Base-by-base conservation (phyloP, 2,888 invertebrate genomes). In the Cosmopolites sordidus region DNA sequence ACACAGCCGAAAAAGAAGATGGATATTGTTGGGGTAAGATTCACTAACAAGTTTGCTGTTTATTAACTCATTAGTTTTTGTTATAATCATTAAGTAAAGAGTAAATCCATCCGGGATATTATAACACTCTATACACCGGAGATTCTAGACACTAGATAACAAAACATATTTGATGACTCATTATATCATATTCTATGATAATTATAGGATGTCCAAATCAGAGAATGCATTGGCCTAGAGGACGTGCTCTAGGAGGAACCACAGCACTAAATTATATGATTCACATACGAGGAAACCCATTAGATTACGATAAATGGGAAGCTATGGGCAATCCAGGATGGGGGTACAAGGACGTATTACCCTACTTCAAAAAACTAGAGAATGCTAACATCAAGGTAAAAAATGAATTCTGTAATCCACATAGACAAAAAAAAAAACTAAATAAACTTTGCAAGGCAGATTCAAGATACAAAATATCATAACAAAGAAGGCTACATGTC, bases 221-320 rank as follows among this genome's bases (percentile, higher is more conserved):
- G 55, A 70, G 72, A 51, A 64, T 66, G 66, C 51, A 54, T 33
- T 76, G 79, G 78, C 79, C 81, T 0, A 67, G 78, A 18, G 83
- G 83, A 0, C 78, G 78, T 62, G 80, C 78, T 2, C 62, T 81
- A 58, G 84, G 84, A 1, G 83, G 83, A 0, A 64, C 66, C 29
- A 64, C 66, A 3, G 56, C 70, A 4, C 70, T 71, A 43, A 71
- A 73, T 59, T 72, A 70, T 59, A 82, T 83, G 82, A 78, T 79
- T 62, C 80, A 81, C 67, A 75, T 78, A 1, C 69, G 83, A 44
- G 83, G 83, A 0, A 79, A 83, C 65, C 79, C 79, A 1, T 72
- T 76, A 5, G 88, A 91, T 66, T 91, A 86, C 73, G 84, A 91
- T 64, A 74, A 78, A 30, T 91, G 83, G 83, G 78, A 75, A 38